Evolutionary conservation across 2,888 invertebrate species (phyloP).

Genomic region (Cheilosia grossa): DNA sequence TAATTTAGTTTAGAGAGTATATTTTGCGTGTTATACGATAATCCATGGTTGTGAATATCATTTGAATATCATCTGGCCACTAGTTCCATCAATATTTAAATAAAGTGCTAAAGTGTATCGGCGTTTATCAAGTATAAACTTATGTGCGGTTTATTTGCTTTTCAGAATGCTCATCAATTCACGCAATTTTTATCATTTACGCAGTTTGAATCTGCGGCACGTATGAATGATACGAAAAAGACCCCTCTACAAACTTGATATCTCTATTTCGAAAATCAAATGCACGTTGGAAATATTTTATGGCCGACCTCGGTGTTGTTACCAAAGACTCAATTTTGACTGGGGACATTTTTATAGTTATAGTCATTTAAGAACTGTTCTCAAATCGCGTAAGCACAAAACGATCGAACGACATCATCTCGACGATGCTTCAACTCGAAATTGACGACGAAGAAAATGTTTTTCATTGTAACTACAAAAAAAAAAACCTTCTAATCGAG

Average conservation of each 20-base stretch:
- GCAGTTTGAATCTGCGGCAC: background rate
- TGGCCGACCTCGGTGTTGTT: too few relatives aligned
- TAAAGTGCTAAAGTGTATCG: background rate
- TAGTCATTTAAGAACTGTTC: too few relatives aligned
- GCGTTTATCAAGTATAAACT: background rate
- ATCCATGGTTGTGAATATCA: slow-evolving; percentile 5
- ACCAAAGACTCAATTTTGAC: background rate
- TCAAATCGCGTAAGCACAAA: too few relatives aligned
- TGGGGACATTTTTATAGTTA: background rate
- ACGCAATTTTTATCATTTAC: background rate
- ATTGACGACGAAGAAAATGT: too few relatives aligned
- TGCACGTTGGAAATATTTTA: too few relatives aligned
- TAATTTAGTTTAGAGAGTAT: slow-evolving; percentile 37
- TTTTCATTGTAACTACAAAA: too few relatives aligned
- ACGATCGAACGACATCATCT: too few relatives aligned
- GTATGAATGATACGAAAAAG: background rate
- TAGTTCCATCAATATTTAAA: background rate
- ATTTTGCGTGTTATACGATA: slow-evolving; percentile 31
- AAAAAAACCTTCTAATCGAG: too few relatives aligned
- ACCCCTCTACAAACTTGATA: background rate
- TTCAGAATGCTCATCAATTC: background rate
- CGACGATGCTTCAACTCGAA: too few relatives aligned
- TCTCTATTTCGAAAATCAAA: background rate
- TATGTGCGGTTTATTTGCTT: background rate
- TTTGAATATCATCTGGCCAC: background rate